These are phyloP conservation scores for Thalpophila matura DNA, from an alignment of 2,888 invertebrate species.

Conservation along the genomic window DNA sequence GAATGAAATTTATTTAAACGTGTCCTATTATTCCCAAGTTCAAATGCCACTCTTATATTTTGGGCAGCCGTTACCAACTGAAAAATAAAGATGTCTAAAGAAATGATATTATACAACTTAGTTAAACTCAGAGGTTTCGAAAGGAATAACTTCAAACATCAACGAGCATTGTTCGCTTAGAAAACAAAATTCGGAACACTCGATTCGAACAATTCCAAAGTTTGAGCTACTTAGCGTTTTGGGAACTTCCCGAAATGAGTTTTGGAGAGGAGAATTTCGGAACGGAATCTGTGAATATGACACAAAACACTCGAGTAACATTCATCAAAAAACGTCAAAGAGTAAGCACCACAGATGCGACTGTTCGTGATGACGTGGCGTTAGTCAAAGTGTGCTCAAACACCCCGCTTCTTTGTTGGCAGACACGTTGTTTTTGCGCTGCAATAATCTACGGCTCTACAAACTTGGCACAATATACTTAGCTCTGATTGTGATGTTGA, in stretches of 20 bases:
- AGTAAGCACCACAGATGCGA: constrained; percentile 71
- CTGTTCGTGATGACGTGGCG: constrained; percentile 63
- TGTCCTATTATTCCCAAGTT: not conserved
- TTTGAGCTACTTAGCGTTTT: constrained; percentile 38
- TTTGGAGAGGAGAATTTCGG: constrained; percentile 35
- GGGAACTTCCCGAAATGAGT: constrained; percentile 56
- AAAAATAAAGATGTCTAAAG: not conserved
- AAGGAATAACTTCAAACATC: constrained; percentile 41
- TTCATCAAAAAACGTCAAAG: constrained; percentile 72
- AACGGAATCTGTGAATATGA: constrained; percentile 57
- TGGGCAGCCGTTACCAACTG: not conserved
- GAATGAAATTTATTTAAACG: not conserved
- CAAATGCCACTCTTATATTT: not conserved
- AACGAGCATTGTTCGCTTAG: constrained; percentile 37
- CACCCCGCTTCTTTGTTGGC: constrained; percentile 77
- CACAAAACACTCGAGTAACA: constrained; percentile 65
- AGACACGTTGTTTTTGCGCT: constrained; percentile 70
- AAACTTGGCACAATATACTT: constrained; percentile 72
- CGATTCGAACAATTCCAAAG: constrained; percentile 46
- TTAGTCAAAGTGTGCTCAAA: constrained; percentile 73
- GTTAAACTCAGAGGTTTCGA: constrained; percentile 19
- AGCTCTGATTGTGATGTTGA: constrained; percentile 59
- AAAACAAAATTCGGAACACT: constrained; percentile 38
- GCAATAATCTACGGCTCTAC: constrained; percentile 72
- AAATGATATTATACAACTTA: not conserved